Conservation (phyloP, 2,797 vertebrate genomes). For the Cirrhinus mrigala region DNA sequence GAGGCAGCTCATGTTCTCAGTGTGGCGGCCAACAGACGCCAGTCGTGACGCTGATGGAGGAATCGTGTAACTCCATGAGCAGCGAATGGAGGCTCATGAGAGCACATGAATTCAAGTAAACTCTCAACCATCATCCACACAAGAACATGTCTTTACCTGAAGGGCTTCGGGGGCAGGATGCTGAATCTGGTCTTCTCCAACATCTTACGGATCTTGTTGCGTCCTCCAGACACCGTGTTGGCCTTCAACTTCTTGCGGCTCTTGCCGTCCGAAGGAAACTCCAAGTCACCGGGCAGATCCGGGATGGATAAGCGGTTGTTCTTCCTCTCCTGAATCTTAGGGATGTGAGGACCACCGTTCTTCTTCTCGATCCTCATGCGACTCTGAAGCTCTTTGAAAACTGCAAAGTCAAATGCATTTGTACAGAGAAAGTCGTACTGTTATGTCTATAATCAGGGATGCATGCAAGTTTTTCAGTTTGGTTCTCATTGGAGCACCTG, state of each 20-base stretch:
- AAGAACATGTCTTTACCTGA: slow-evolving; percentile 46
- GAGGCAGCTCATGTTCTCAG: background rate
- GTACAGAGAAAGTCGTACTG: too few relatives aligned
- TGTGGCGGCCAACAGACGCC: background rate
- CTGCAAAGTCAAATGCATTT: slow-evolving; percentile 68
- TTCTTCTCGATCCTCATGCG: slow-evolving; percentile 90
- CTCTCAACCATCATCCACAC: background rate
- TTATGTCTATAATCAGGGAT: too few relatives aligned
- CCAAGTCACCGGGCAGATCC: slow-evolving; percentile 92
- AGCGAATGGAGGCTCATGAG: background rate
- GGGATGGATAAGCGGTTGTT: slow-evolving; percentile 94
- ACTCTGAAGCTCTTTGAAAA: slow-evolving; percentile 95
- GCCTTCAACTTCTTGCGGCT: slow-evolving; percentile 94
- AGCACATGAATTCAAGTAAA: background rate
- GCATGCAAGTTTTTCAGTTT: too few relatives aligned
- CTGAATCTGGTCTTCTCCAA: slow-evolving; percentile 97
- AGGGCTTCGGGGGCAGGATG: slow-evolving; percentile 87
- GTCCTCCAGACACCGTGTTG: slow-evolving; percentile 95
- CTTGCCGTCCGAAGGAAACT: slow-evolving; percentile 91
- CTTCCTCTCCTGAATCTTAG: slow-evolving; percentile 97
- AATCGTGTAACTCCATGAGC: background rate
- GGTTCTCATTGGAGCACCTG: too few relatives aligned
- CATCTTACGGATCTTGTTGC: slow-evolving; percentile 96
- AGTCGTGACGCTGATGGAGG: background rate
- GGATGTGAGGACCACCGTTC: slow-evolving; percentile 90